Evolutionary conservation across 2,113 vertebrate species (phyloP), one percentile per base, ranked within the genome.

Genomic region (Gasterosteus nipponicus): DNA sequence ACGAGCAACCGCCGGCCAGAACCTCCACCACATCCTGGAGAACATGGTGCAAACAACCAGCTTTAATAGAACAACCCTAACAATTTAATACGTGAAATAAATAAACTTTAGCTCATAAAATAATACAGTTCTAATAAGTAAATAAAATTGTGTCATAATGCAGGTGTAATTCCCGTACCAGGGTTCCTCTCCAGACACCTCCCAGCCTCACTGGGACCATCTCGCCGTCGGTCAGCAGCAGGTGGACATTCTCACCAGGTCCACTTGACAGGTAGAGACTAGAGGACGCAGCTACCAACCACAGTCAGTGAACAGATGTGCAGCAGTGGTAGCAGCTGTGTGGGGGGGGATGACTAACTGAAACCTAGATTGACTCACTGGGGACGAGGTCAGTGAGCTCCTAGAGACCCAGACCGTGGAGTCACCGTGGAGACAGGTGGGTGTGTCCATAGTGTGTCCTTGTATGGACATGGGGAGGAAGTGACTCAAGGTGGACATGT

Each of bases 181-280:
- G 46, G 41, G 35, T 7, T 77, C 16, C 14, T 73, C 74, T 95
- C 96, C 96, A 97, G 64, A 67, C 53, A 2, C 75, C 88, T 14
- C 87, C 75, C 4, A 95, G 93, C 75, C 91, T 91, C 70, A 71
- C 84, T 59, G 93, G 87, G 53, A 93, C 89, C 80, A 96, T 69
- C 7, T 86, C 89, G 14, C 90, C 87, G 49, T 88, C 90, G 81
- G 95, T 95, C 69, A 97, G 85, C 14, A 97, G 88, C 76, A 95
- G 74, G 87, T 97, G 95, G 18, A 95, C 78, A 96, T 86, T 35
- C 94, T 95, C 88, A 96, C 81, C 81, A 97, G 92, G 87, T 97
- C 96, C 9, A 95, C 93, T 96, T 97, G 83, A n/a, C 15, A 58
- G 69, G 49, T 14, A 38, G 1, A 12, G 8, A 67, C 4, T 1